Evolutionary conservation across 2,113 vertebrate species (phyloP).

Genomic region (Pygoscelis adeliae): DNA sequence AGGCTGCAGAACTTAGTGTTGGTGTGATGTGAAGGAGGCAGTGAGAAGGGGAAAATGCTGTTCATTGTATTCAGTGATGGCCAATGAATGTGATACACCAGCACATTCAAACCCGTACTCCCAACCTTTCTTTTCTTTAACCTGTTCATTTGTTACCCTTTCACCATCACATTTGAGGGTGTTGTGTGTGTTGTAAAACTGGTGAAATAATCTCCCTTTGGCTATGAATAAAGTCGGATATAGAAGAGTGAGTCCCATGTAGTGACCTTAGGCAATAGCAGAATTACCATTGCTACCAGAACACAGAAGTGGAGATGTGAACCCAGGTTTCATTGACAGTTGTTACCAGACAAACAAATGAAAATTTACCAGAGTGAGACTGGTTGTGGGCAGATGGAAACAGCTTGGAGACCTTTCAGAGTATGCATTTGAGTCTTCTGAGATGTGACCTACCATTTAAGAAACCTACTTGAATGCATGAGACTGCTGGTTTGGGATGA

Average conservation of each 20-base stretch:
- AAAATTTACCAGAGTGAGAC: neutral
- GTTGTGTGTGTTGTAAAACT: neutral
- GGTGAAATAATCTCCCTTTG: neutral
- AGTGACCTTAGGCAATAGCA: neutral
- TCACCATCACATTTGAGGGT: neutral
- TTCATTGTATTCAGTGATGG: conserved; percentile 50
- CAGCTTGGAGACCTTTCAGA: neutral
- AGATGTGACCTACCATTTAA: neutral
- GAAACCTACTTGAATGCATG: neutral
- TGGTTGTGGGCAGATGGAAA: neutral
- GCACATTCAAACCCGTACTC: neutral
- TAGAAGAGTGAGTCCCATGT: neutral
- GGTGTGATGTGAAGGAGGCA: neutral
- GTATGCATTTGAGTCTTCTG: neutral
- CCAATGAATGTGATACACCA: conserved; percentile 7
- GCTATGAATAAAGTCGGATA: neutral
- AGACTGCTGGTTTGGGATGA: neutral
- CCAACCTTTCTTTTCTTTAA: neutral
- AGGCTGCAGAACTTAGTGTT: neutral
- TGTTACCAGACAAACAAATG: neutral
- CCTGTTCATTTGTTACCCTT: neutral
- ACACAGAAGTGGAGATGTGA: neutral
- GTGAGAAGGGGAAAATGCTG: neutral
- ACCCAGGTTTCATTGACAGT: neutral
- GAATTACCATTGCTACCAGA: neutral